Base-by-base conservation (phyloP, 2,113 vertebrate species). In the Hemicordylus capensis region DNA sequence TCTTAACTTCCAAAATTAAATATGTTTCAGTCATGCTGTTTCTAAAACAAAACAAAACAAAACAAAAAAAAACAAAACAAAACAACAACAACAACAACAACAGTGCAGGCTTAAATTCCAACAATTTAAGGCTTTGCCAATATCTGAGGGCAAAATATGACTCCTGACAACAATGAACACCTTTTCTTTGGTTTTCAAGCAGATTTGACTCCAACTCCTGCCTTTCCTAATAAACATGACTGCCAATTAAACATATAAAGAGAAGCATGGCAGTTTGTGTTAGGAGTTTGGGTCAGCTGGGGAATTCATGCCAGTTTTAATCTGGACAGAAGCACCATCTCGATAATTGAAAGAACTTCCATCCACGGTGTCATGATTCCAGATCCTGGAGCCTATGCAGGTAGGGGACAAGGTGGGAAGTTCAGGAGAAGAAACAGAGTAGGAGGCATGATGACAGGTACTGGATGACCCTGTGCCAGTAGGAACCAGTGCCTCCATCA, bases 11-110 rank as follows among this genome's bases (percentile, higher is more conserved):
- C 81, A n/a, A 87, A 79, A 9, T 5, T 83, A 31, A 80, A 26
- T 46, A 19, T 19, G 19, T 83, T 54, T 56, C 66, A 59, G 64
- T 61, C 69, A 81, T 78, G 39, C 4, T 81, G 48, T 34, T 90
- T 90, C 77, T 81, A n/a, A 90, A 89, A 89, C 67, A 81, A 88
- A 61, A 37, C 20, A n/a, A n/a, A n/a, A n/a, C n/a, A n/a, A n/a
- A n/a, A n/a, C n/a, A n/a, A n/a, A n/a, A n/a, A n/a, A n/a, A n/a
- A n/a, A n/a, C n/a, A n/a, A n/a, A n/a, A n/a, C n/a, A n/a, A n/a
- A n/a, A n/a, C n/a, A n/a, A n/a, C n/a, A n/a, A n/a, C n/a, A n/a
- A n/a, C n/a, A n/a, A n/a, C n/a, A n/a, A n/a, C n/a, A n/a, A 84
- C 58, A 88, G 6, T 37, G 89, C 85, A 83, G 76, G 31, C 51